Evolutionary conservation across 2,797 vertebrate genomes (phyloP).

Genomic region (Cyclopterus lumpus): DNA sequence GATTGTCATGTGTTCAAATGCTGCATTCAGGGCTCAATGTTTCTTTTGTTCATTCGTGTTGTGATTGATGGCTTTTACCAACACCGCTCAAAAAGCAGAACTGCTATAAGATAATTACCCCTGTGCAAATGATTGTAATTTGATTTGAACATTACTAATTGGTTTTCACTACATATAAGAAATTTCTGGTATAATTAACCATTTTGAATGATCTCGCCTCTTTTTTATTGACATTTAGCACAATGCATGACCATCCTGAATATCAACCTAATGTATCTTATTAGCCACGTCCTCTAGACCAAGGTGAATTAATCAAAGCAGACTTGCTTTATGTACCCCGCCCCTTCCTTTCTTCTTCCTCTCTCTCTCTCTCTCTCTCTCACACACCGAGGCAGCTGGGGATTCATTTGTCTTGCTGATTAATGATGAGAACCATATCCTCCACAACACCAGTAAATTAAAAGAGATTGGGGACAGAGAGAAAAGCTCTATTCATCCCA

Average conservation of each 20-base stretch:
- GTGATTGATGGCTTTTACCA: slow-evolving; percentile 48
- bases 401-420: slow-evolving; percentile 85
- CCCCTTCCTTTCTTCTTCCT: slow-evolving; percentile 53
- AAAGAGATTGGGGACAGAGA: slow-evolving; percentile 82
- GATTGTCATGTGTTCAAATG: slow-evolving; percentile 1
- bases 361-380: slow-evolving; percentile 42
- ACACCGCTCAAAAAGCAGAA: slow-evolving; percentile 37
- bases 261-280: slow-evolving; percentile 81
- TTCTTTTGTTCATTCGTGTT: slow-evolving; percentile 40
- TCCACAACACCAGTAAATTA: slow-evolving; percentile 83
- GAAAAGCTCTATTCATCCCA: slow-evolving; percentile 83
- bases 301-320: slow-evolving; percentile 84
- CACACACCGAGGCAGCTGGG: slow-evolving; percentile 64
- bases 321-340: slow-evolving; percentile 77
- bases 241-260: slow-evolving; percentile 73
- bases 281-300: slow-evolving; percentile 79
- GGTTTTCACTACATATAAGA: slow-evolving; percentile 67
- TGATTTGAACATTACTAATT: slow-evolving; percentile 69
- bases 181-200: slow-evolving; percentile 66
- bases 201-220: slow-evolving; percentile 58
- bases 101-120: slow-evolving; percentile 49
- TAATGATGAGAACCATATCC: slow-evolving; percentile 83
- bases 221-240: slow-evolving; percentile 76
- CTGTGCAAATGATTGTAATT: slow-evolving; percentile 63
- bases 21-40: background rate